These are phyloP conservation scores for Luscinia luscinia DNA, from an alignment of 2,797 vertebrate species.

Conservation along the genomic window DNA sequence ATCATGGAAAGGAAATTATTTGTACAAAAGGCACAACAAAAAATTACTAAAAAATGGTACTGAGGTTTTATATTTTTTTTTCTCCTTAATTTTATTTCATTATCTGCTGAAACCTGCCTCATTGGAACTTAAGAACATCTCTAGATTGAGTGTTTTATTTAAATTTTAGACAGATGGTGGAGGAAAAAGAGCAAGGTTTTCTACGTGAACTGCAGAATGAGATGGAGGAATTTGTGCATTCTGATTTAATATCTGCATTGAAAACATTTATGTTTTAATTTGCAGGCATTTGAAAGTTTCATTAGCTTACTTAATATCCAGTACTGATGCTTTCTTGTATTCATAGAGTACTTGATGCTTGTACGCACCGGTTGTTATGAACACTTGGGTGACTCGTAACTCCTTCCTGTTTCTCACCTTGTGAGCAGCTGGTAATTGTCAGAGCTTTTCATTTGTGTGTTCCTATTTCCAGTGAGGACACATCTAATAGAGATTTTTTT, in stretches of 20 bases:
- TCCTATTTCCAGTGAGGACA: neutral
- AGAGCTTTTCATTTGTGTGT: neutral
- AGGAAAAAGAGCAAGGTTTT: neutral
- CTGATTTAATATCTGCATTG: neutral
- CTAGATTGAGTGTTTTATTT: slow-evolving; percentile 2
- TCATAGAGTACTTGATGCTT: neutral
- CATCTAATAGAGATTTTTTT: neutral
- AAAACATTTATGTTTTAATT: neutral
- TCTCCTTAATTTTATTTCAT: neutral
- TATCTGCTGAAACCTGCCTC: neutral
- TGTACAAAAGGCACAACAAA: neutral
- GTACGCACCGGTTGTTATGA: neutral
- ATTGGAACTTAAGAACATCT: neutral
- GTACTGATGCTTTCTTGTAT: neutral
- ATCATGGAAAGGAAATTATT: neutral
- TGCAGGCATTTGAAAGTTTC: neutral
- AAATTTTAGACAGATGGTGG: neutral
- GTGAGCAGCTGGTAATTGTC: neutral
- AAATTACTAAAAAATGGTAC: neutral
- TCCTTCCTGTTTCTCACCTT: neutral
- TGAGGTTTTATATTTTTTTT: neutral
- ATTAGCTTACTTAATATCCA: neutral
- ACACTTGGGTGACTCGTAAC: neutral
- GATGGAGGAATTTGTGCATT: neutral
- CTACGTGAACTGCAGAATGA: neutral